Conservation (phyloP, 1,140 invertebrate species). For the Episyrphus balteatus region DNA sequence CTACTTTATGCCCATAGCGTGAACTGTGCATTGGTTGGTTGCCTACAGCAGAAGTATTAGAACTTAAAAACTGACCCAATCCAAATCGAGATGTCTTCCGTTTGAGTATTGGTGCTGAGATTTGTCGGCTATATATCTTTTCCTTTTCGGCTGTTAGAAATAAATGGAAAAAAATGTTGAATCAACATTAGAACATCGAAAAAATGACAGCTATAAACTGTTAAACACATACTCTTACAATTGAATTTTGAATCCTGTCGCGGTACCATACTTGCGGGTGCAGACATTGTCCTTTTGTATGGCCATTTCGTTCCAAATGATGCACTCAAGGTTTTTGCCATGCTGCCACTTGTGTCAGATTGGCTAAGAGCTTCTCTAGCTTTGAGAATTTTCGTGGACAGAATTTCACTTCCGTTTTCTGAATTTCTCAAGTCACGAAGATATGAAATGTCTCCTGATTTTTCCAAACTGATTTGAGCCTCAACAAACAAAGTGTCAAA, state of each 20-base stretch:
- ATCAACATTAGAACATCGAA: background rate
- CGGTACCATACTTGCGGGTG: slow-evolving; percentile 69
- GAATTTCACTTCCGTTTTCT: slow-evolving; percentile 78
- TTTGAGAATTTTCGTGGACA: slow-evolving; percentile 76
- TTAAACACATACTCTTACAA: slow-evolving; percentile 40
- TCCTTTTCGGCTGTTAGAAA: slow-evolving; percentile 58
- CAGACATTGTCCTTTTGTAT: slow-evolving; percentile 88
- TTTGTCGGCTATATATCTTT: slow-evolving; percentile 79
- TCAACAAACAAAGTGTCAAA: slow-evolving; percentile 95
- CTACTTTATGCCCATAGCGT: too few species aligned
- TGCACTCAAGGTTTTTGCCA: slow-evolving; percentile 70
- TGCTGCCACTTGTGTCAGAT: slow-evolving; percentile 43
- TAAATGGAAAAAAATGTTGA: background rate
- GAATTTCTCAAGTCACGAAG: slow-evolving; percentile 81
- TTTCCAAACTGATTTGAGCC: slow-evolving; percentile 82
- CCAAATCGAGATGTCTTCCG: slow-evolving; percentile 85
- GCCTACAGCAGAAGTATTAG: slow-evolving; percentile 16
- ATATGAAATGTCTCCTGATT: slow-evolving; percentile 67
- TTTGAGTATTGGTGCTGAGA: slow-evolving; percentile 79
- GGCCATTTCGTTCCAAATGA: slow-evolving; percentile 90
- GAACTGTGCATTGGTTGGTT: slow-evolving; percentile 13
- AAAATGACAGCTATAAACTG: background rate
- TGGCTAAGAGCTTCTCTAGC: slow-evolving; percentile 80
- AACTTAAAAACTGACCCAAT: slow-evolving; percentile 68
- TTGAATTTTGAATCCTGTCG: slow-evolving; percentile 58